phyloP scores from a whole-genome alignment of 2,888 invertebrate species.

The Sarcophaga subvicina region DNA sequence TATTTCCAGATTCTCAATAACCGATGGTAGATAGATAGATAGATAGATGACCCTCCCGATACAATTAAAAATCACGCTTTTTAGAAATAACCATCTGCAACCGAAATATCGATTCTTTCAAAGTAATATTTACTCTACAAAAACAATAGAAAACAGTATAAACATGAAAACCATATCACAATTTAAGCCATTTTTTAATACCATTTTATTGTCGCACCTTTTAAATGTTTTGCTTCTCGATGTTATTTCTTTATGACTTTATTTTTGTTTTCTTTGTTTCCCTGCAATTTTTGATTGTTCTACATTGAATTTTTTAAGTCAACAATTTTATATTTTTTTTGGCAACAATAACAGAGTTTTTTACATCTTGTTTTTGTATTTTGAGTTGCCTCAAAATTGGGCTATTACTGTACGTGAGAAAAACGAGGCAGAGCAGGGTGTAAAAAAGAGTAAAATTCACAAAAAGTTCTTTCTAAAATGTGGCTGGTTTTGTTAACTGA shows the following conservation, averaged over 20 bases:
- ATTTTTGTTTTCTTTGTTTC: not conserved
- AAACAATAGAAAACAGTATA: not conserved
- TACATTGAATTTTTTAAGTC: not conserved
- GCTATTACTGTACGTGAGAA: constrained; percentile 6
- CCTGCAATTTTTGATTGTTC: not conserved
- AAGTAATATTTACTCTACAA: too few relatives aligned
- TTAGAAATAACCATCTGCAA: too few relatives aligned
- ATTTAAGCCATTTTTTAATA: not conserved
- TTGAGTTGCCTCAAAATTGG: constrained; percentile 34
- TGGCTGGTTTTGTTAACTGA: not conserved
- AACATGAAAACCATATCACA: not conserved
- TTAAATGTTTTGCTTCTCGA: not conserved
- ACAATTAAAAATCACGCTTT: too few relatives aligned
- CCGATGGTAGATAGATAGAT: too few relatives aligned
- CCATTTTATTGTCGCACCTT: not conserved
- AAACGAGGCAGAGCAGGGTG: not conserved
- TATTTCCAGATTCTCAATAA: too few relatives aligned
- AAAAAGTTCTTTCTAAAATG: not conserved
- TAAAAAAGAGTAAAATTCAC: not conserved
- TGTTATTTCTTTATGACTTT: not conserved
- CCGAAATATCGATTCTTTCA: too few relatives aligned
- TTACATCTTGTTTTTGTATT: not conserved
- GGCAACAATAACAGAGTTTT: not conserved
- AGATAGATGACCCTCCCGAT: too few relatives aligned
- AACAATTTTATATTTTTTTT: not conserved